phyloP scores from a whole-genome alignment of 2,113 vertebrate species.

The Laterallus jamaicensis region DNA sequence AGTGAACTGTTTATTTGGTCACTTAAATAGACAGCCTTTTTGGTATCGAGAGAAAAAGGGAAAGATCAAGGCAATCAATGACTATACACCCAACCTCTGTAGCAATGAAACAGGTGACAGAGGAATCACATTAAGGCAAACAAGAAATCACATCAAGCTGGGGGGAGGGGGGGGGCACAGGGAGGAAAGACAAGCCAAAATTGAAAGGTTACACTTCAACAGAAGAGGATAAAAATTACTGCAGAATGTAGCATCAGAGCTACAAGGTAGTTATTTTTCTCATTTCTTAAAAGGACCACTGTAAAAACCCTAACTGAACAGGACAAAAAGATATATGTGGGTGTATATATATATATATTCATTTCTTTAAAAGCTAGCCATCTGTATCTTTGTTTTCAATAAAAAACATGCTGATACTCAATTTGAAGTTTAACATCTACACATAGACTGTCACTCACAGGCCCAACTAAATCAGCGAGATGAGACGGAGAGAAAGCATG shows the following conservation, averaged over 20 bases:
- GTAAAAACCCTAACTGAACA: neutral
- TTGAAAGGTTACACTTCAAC: neutral
- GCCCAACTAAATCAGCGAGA: neutral
- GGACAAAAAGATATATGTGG: neutral
- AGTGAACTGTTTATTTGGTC: neutral
- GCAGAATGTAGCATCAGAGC: neutral
- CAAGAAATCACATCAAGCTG: neutral
- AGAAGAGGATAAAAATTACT: neutral
- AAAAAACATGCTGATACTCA: neutral
- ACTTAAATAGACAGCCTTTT: neutral
- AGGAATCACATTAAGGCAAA: neutral
- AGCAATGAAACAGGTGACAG: neutral
- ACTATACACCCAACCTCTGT: neutral
- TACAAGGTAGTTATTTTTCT: neutral
- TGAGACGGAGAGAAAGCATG: neutral
- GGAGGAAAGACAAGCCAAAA: neutral
- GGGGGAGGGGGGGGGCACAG: too few species aligned
- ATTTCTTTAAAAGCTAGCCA: neutral
- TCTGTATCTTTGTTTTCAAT: neutral
- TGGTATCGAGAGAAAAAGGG: neutral
- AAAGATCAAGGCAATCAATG: neutral
- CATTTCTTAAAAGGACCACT: neutral
- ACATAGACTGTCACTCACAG: neutral
- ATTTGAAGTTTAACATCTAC: neutral
- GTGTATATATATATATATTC: too few species aligned